phyloP scores from a whole-genome alignment of 2,888 invertebrate genomes.

The Homarus gammarus region DNA sequence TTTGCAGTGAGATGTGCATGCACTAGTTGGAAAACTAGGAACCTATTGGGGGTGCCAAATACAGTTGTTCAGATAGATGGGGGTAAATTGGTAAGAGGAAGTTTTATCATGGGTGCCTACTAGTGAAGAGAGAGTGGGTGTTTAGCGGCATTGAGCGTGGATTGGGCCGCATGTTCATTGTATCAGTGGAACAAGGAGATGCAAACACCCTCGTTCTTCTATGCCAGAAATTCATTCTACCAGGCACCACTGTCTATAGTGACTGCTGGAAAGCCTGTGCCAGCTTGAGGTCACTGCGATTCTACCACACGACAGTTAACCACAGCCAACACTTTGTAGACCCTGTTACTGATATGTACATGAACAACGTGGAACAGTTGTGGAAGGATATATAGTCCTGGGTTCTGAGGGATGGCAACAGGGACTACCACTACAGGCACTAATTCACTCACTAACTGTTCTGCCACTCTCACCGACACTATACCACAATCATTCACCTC shows the following conservation, averaged over 20 bases:
- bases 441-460: background rate
- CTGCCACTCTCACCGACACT: background rate
- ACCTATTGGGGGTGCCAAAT: background rate
- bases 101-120: background rate
- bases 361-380: background rate
- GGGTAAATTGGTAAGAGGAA: too few relatives aligned
- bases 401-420: background rate
- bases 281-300: background rate
- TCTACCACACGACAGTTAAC: background rate
- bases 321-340: background rate
- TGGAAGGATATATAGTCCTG: conserved; percentile 1
- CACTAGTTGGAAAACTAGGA: background rate
- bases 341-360: background rate
- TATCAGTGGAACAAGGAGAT: background rate
- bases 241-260: background rate
- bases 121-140: background rate
- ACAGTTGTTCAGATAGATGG: too few relatives aligned
- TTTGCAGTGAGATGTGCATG: background rate
- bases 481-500: background rate
- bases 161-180: background rate
- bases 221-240: conserved; percentile 12
- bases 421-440: background rate
- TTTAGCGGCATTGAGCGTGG: background rate
- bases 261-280: background rate
- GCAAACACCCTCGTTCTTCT: background rate